A percentile compares a stretch with the other conserved stretches of the same genome.
These are phyloP conservation scores for Gracilinanus agilis DNA, from an alignment of 2,113 vertebrate genomes.

Conservation along the genomic window DNA sequence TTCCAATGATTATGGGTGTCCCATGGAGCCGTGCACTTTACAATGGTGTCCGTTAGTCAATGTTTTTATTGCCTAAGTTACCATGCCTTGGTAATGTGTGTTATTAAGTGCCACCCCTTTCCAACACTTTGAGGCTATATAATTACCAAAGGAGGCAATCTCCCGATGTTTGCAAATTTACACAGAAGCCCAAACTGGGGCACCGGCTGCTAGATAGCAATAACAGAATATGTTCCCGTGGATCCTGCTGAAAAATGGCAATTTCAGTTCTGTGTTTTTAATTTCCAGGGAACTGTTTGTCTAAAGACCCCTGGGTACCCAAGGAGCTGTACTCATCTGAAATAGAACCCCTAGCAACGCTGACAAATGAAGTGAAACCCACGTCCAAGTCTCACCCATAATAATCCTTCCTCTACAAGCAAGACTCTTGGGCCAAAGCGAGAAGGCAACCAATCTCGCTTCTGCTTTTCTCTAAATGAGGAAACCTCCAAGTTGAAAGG, in stretches of 20 bases:
- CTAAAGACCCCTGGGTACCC: constrained; percentile 39
- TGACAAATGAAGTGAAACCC: constrained; percentile 36
- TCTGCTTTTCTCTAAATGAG: constrained; percentile 23
- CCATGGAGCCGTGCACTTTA: neutral
- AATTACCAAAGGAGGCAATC: constrained; percentile 49
- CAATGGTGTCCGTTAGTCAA: neutral
- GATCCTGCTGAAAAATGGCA: constrained; percentile 54
- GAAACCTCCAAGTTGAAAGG: neutral
- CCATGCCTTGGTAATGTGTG: neutral
- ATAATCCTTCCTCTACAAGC: neutral
- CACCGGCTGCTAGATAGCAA: constrained; percentile 29
- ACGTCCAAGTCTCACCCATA: neutral
- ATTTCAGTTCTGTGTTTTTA: constrained; percentile 67
- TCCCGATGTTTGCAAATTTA: constrained; percentile 45
- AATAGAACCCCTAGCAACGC: neutral
- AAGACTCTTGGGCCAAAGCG: neutral
- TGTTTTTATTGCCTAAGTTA: constrained; percentile 53
- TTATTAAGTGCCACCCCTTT: constrained; percentile 54
- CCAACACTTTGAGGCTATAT: constrained; percentile 38
- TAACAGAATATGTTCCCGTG: constrained; percentile 50
- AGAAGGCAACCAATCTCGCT: neutral
- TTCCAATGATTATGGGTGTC: constrained; percentile 28
- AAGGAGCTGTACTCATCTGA: neutral
- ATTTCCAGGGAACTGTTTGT: constrained; percentile 60
- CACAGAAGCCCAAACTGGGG: constrained; percentile 53